Base-by-base conservation (phyloP, 2,797 vertebrate genomes). In the Liasis olivaceus region DNA sequence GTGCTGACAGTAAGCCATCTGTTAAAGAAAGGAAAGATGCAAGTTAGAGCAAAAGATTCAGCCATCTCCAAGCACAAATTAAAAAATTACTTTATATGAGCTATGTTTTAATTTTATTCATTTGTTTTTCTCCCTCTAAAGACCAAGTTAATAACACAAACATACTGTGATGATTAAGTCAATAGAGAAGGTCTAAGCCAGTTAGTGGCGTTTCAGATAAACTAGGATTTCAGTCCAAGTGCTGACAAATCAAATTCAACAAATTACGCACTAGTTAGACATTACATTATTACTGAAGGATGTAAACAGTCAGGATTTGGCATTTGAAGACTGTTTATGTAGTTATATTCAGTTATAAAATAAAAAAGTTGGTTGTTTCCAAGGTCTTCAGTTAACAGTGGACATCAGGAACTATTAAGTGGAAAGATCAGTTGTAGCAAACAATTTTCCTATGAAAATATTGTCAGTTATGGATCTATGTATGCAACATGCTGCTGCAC, bases 1-100 rank as follows among this genome's bases (percentile, higher is more conserved):
- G 92, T 99, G 98, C 96, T 98, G 98, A 93, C 99, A 99, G 97
- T 99, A 99, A 0, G 98, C 98, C 97, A 95, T 97, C 98, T 99
- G 94, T 60, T 31, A 90, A 15, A 17, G 81, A 31, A 60, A 87
- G 89, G n/a, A 12, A 87, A 56, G 26, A 51, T 24, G 28, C 56
- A 87, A 56, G 60, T 87, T 85, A 42, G 60, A 62, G 24, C 59
- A 86, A 58, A 58, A 90, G 15, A 66, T 12, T 5, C 51, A 36
- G 47, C 12, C 31, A 64, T n/a, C 28, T 31, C 15, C 26, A 60
- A 51, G 72, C 63, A 86, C n/a, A 60, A 20, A 90, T 31, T 62
- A 87, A 63, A 72, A 42, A 1, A 36, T 42, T 51, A 58, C 47
- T 14, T 66, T 69, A 87, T 22, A 4, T 28, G 28, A 66, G 0